These are phyloP conservation scores for Hirtodrosophila alboralis DNA, from an alignment of 2,888 invertebrate genomes.

Conservation along the genomic window DNA sequence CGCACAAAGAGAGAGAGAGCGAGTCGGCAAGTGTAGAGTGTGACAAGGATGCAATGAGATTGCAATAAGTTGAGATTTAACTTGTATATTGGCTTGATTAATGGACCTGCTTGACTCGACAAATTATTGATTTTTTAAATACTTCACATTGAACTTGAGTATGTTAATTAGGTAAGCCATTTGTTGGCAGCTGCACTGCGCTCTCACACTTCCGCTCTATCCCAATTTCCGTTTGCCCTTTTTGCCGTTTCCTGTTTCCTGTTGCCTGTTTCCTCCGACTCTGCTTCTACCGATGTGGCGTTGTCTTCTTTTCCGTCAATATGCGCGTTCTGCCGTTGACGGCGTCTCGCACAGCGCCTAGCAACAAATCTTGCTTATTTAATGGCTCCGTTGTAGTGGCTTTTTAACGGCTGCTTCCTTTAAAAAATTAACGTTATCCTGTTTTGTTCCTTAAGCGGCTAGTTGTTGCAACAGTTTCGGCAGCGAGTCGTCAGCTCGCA, in stretches of 20 bases:
- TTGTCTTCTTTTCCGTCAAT: constrained; percentile 80
- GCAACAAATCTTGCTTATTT: constrained; percentile 72
- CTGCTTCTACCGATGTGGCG: constrained; percentile 83
- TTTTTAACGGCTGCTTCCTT: constrained; percentile 70
- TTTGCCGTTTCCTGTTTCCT: not conserved
- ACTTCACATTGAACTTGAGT: constrained; percentile 83
- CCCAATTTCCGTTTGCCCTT: constrained; percentile 2
- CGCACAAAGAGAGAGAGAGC: constrained; percentile 3
- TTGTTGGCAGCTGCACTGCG: constrained; percentile 35
- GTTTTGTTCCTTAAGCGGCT: too few species aligned
- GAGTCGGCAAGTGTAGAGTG: constrained; percentile 29
- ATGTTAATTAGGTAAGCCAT: constrained; percentile 83
- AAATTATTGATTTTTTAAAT: constrained; percentile 82
- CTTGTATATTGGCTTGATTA: too few species aligned
- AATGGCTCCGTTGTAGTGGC: constrained; percentile 84
- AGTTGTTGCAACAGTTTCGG: too few species aligned
- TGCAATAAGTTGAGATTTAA: too few species aligned
- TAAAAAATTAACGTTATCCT: constrained; percentile 24
- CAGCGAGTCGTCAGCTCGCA: constrained; percentile 1
- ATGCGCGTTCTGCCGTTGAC: constrained; percentile 72
- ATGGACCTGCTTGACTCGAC: not conserved
- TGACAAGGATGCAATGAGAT: too few species aligned
- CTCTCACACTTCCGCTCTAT: constrained; percentile 1
- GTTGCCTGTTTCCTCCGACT: not conserved
- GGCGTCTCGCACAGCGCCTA: constrained; percentile 81